Base-by-base conservation (phyloP, 2,113 vertebrate species). In the Pelecanus crispus region DNA sequence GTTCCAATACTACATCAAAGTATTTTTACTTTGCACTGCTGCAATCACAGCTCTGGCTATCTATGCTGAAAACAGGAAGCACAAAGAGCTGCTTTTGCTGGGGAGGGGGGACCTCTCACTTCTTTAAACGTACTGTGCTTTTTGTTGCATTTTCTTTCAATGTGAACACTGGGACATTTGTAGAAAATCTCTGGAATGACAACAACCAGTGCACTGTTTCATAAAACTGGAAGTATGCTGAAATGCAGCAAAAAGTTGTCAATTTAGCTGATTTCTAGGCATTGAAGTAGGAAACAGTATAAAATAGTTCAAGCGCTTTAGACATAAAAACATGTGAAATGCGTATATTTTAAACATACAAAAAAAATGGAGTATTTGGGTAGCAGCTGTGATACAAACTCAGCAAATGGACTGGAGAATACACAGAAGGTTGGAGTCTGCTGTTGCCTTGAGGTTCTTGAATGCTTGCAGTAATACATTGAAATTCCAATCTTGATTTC, bases 101-200 rank as follows among this genome's bases (percentile, higher is more conserved):
- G 34, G 52, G 53, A 81, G 81, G 65, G 65, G n/a, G 36, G 7
- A 71, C 14, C 6, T 36, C 68, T 85, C 38, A 36, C 31, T 83
- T 61, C 53, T 88, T 77, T 66, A 87, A 91, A 49, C 7, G 31
- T 65, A 26, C 77, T 93, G 42, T 81, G 88, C 42, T 92, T 88
- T 87, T 91, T 85, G 65, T 91, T 94, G 49, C 36, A 2, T 92
- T 94, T 87, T 95, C 61, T 84, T 95, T 92, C 77, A 70, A 0
- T 77, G 77, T 28, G 80, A 95, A 88, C 77, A 94, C 73, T 79
- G 78, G 70, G 78, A 91, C 70, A 47, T 85, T 89, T 94, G 81
- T 92, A 82, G 86, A 81, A 94, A 95, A 92, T 62, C 55, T 79
- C 68, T 94, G 89, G 78, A 92, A 93, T 86, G 79, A 26, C 66